Base-by-base conservation (phyloP, 2,797 vertebrate genomes). In the Cheirogaleus major region DNA sequence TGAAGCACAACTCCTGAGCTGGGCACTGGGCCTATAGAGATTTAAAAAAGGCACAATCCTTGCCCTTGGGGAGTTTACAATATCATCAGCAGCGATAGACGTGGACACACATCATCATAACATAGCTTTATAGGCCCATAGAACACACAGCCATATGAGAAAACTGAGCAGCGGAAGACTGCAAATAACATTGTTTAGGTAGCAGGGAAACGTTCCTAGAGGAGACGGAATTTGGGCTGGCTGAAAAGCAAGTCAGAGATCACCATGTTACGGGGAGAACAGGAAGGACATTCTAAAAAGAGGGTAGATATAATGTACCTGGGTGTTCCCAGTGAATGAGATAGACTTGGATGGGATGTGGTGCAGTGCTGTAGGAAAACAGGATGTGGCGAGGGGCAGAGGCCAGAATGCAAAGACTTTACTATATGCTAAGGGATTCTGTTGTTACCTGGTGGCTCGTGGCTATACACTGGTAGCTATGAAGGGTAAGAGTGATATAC, bases 1-100 rank as follows among this genome's bases (percentile, higher is more conserved):
- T 61, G 82, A 95, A 95, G 75, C 79, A 17, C 55, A 87, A 63
- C 55, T 91, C 69, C 41, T 67, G 20, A 95, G 76, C 30, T 43
- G 86, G 35, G 41, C 4, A 38, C 59, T 45, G 84, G 3, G 38
- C 75, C 55, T 87, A 57, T 2, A 59, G 48, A 95, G 55, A 93
- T 78, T 45, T 0, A 59, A 69, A 63, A 55, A 96, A 92, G 43
- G 17, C 69, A 65, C 1, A 27, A n/a, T 89, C 14, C 6, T 88
- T 55, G 30, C 69, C 86, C 65, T 52, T 73, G 52, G 69, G 72
- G 67, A 90, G 41, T 92, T 95, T 80, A 52, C 67, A 91, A 76
- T 85, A 23, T 32, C 70, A 59, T 85, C 81, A 67, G 32, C 55
- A 57, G 45, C 13, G 25, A 30, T 0, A 83, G 41, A 50, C n/a